Evolutionary conservation across 2,113 vertebrate species (phyloP).

Genomic region (Paradisaea rubra): DNA sequence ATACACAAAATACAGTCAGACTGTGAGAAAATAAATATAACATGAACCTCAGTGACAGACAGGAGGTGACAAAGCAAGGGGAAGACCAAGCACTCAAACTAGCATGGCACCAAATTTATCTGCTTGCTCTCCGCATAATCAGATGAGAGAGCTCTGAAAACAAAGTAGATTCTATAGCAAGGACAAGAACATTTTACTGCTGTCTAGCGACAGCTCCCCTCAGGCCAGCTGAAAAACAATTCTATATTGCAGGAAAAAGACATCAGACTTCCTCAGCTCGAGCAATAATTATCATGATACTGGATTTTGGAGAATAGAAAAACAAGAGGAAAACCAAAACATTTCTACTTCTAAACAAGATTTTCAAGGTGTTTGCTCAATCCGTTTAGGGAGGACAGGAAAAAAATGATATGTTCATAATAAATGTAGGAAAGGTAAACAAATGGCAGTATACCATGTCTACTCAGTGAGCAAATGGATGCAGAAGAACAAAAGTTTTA

Average conservation of each 20-base stretch:
- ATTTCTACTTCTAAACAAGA: background rate
- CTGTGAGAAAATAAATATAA: background rate
- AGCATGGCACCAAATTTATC: background rate
- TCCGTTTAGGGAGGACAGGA: background rate
- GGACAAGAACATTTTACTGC: background rate
- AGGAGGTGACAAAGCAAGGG: background rate
- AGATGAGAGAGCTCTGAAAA: background rate
- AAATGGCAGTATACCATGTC: background rate
- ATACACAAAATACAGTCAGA: constrained; percentile 3
- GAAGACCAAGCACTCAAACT: background rate
- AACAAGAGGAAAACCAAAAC: background rate
- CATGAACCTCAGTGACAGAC: background rate
- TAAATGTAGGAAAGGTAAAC: background rate
- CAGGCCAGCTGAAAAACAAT: background rate
- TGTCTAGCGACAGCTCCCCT: background rate
- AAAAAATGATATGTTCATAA: background rate
- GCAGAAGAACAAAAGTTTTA: background rate
- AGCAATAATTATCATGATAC: background rate
- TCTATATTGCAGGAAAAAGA: background rate
- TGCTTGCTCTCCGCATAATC: background rate
- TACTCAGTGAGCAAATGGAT: background rate
- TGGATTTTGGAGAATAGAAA: background rate
- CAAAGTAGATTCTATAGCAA: background rate
- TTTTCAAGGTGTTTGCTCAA: background rate
- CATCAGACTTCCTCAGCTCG: background rate